phyloP scores from a whole-genome alignment of 2,113 vertebrate genomes.

The Nasalis larvatus region DNA sequence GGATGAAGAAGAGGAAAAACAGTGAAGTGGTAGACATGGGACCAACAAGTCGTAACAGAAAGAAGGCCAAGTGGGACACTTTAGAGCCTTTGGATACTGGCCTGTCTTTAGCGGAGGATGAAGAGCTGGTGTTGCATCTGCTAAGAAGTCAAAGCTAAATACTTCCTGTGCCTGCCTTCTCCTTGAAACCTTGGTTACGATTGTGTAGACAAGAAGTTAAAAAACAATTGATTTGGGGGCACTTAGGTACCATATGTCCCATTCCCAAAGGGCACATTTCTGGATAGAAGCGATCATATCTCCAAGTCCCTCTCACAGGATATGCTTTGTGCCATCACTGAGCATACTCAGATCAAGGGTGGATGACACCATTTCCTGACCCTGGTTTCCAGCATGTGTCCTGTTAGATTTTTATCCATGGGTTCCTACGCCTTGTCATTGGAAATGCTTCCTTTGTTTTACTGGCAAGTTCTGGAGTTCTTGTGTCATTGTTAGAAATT shows the following conservation, averaged over 20 bases:
- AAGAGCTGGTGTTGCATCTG: slow-evolving; percentile 90
- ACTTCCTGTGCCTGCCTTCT: slow-evolving; percentile 8
- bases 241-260: slow-evolving; percentile 38
- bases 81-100: slow-evolving; percentile 89
- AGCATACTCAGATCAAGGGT: background rate
- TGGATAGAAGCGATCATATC: background rate
- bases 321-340: background rate
- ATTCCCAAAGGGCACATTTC: background rate
- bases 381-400: background rate
- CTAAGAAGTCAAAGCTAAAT: slow-evolving; percentile 85
- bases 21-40: slow-evolving; percentile 63
- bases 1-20: slow-evolving; percentile 81
- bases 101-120: slow-evolving; percentile 91
- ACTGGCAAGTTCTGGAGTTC: background rate
- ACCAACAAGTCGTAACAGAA: slow-evolving; percentile 68
- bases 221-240: background rate
- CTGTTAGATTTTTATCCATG: background rate
- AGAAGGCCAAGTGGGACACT: slow-evolving; percentile 81
- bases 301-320: background rate
- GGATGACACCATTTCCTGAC: background rate
- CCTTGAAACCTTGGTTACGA: background rate
- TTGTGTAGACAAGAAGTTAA: slow-evolving; percentile 55
- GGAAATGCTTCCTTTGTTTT: slow-evolving; percentile 7
- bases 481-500: slow-evolving; percentile 39
- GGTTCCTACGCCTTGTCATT: background rate